Evolutionary conservation across 2,113 vertebrate genomes (phyloP).

Genomic region (Tor tambroides): DNA sequence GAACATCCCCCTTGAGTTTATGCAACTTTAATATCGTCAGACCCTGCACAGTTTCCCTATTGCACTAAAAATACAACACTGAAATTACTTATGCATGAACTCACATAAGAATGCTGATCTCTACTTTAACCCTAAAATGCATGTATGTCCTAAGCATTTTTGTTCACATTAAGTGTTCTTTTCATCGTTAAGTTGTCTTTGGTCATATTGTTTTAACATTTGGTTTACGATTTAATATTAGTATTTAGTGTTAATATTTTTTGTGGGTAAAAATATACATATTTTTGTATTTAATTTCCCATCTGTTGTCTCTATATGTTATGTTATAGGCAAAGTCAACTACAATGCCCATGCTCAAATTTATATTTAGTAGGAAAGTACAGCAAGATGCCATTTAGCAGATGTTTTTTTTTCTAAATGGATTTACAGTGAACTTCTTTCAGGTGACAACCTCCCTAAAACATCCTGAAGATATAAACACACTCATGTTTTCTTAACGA

Average conservation of each 20-base stretch:
- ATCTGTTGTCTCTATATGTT: not conserved
- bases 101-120: slow-evolving; percentile 18
- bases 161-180: not conserved
- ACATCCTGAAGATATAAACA: not conserved
- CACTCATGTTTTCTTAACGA: not conserved
- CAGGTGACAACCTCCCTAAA: not conserved
- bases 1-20: slow-evolving; percentile 45
- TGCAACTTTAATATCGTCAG: slow-evolving; percentile 55
- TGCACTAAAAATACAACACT: slow-evolving; percentile 57
- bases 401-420: not conserved
- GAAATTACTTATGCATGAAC: slow-evolving; percentile 41
- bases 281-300: not conserved
- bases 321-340: not conserved
- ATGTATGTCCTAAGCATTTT: not conserved
- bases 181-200: not conserved
- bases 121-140: not conserved
- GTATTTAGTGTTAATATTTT: no score
- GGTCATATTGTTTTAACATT: not conserved
- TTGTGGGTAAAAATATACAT: no score
- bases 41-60: slow-evolving; percentile 46
- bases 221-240: not conserved
- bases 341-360: not conserved
- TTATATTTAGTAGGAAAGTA: not conserved
- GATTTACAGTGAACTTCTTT: not conserved
- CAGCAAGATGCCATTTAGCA: not conserved